Percentiles rank a stretch among this genome's conserved stretches.
These are phyloP conservation scores for Brachypodius melanocephalos DNA, from an alignment of 2,113 vertebrate species.

Conservation along the genomic window DNA sequence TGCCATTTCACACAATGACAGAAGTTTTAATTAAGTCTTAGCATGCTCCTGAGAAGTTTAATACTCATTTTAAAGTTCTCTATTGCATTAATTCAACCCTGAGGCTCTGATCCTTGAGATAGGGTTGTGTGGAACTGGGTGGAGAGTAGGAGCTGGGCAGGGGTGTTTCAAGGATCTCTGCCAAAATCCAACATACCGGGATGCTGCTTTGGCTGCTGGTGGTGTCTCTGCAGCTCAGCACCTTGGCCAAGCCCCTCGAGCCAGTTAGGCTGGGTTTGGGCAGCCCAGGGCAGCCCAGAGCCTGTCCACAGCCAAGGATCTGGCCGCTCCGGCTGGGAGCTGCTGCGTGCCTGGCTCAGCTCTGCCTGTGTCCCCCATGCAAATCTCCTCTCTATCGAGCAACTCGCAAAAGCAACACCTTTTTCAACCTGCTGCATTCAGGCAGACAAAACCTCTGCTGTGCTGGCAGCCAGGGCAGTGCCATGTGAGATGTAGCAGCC, in stretches of 20 bases:
- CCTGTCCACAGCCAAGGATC: not conserved
- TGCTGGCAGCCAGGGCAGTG: not conserved
- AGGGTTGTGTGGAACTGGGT: not conserved
- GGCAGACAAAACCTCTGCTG: not conserved
- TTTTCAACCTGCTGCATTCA: not conserved
- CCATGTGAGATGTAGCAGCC: not conserved
- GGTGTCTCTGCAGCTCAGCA: not conserved
- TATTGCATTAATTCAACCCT: not conserved
- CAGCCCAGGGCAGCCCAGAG: not conserved
- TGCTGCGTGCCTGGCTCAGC: accelerated
- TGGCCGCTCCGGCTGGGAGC: accelerated
- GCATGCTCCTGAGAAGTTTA: not conserved
- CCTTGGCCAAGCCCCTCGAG: not conserved
- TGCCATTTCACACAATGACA: not conserved
- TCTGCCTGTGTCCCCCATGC: not conserved
- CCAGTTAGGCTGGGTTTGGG: not conserved
- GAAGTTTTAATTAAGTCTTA: slow-evolving; percentile 3
- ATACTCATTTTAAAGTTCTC: not conserved
- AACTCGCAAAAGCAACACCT: not conserved
- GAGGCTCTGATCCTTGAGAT: not conserved
- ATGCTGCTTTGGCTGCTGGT: not conserved
- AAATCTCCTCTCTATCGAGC: not conserved
- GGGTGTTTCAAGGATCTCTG: not conserved
- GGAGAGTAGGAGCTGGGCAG: not conserved
- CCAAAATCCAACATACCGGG: not conserved